A percentile compares a stretch with the other conserved stretches of the same genome.
Conservation (phyloP, 2,113 vertebrate genomes). For the Proteles cristata region DNA sequence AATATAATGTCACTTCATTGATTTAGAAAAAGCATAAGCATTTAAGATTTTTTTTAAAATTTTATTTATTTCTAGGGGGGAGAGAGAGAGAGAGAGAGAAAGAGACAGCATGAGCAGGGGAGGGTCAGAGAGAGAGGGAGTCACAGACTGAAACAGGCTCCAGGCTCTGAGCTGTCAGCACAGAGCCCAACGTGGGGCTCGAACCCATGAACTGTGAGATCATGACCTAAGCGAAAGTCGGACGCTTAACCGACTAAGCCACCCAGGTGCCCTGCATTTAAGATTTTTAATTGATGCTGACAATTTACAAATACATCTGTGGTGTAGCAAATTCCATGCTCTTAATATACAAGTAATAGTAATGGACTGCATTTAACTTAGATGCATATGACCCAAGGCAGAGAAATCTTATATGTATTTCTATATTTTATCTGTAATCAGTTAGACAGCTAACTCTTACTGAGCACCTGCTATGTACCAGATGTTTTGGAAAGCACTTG, state of each 20-base stretch:
- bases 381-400: neutral
- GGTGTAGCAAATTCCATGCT: neutral
- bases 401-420: neutral
- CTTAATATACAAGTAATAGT: neutral
- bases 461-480: neutral
- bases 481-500: neutral
- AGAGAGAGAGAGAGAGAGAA: too few relatives aligned
- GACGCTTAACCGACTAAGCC: too few relatives aligned
- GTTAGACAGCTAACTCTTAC: neutral
- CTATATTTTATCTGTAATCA: neutral
- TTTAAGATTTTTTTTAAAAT: slow-evolving; percentile 2
- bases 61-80: too few relatives aligned
- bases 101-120: too few relatives aligned
- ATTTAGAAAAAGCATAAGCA: neutral
- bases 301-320: neutral
- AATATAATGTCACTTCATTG: neutral
- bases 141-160: too few relatives aligned
- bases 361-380: neutral
- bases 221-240: too few relatives aligned
- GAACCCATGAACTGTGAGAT: too few relatives aligned
- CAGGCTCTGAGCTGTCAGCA: too few relatives aligned
- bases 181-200: too few relatives aligned
- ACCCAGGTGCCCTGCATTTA: too few relatives aligned
- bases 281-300: neutral
- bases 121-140: too few relatives aligned